Evolutionary conservation across 1,140 invertebrate species (phyloP).

Genomic region (fruit fly (Drosophila melanogaster)): Release_6_plus_ISO1_MT NT_033779.5:11297001-11297500

Average conservation of each 20-base stretch:
- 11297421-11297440: conserved; percentile 71
- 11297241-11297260: not conserved
- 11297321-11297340: conserved; percentile 57
- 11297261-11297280: conserved; percentile 16
- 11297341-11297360: conserved; percentile 42
- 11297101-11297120: too few relatives aligned
- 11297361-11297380: not conserved
- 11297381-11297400: conserved; percentile 68
- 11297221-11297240: not conserved
- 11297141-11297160: too few relatives aligned
- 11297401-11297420: conserved; percentile 80
- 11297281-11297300: conserved; percentile 21
- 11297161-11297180: not conserved
- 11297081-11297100: not conserved
- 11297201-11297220: not conserved
- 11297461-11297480: conserved; percentile 69
- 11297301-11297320: conserved; percentile 41
- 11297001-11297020: conserved; percentile 27
- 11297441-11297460: conserved; percentile 58
- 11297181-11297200: not conserved
- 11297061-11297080: not conserved
- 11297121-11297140: too few relatives aligned
- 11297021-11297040: conserved; percentile 37
- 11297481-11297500: conserved; percentile 16
- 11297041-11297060: conserved; percentile 24